Base-by-base conservation (phyloP, 35 echinoderm and acorn worm genomes). In the Anneissia japonica region DNA sequence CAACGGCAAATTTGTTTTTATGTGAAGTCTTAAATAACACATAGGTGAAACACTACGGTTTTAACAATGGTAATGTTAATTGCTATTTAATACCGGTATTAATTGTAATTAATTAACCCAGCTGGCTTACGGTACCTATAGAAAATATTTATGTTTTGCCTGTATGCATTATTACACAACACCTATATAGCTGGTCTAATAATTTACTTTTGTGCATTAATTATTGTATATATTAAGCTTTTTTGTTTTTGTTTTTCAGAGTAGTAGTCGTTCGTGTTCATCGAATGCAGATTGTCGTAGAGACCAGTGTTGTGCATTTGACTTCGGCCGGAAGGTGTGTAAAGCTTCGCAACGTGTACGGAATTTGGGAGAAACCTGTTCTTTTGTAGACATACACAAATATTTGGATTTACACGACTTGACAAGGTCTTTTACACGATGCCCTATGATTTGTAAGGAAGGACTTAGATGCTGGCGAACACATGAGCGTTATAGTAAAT, bases 341-440 rank as follows among this genome's bases (percentile, higher is more conserved):
- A 64, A 64, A 23, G 51, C 11, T 6, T 64, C 51, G 19, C 5
- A 64, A 12, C 7, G 21, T 2, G 21, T 26, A 26, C 51, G 51
- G 26, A 64, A 64, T 1, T 6, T 23, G 2, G 51, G 51, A 12
- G 51, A 64, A 64, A 64, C 51, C 11, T 64, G 51, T 64, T 64
- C 51, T 64, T 16, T 64, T 23, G 2, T 64, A 19, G 51, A 64
- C 26, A 23, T 64, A 64, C 51, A 64, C 51, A 23, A 64, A 64
- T 64, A 64, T 64, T 64, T 64, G 51, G 51, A 64, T 64, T 64
- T 64, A 64, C 51, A 64, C 51, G 51, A 64, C 51, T 64, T 64
- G 26, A 64, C 51, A 2, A 64, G 51, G 26, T 64, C 51, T 64
- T 64, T 64, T 23, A 64, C 51, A 64, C 11, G 9, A 19, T 64